Conservation (phyloP, 35 echinoderm and acorn worm genomes). For the Heliocidaris erythrogramma region DNA sequence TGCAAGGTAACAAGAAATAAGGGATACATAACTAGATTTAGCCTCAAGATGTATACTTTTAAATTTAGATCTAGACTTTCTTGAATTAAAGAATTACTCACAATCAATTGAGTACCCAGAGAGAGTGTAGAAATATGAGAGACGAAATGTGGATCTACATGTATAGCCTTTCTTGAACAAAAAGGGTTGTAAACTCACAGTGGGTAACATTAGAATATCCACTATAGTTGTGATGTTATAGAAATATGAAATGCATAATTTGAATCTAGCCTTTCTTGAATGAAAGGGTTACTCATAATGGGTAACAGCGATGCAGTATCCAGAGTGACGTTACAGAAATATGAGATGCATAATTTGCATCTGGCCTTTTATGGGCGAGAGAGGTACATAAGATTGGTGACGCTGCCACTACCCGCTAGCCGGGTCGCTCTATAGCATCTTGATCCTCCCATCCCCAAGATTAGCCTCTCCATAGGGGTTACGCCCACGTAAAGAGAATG, state of each 20-base stretch:
- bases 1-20: background rate
- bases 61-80: too few relatives aligned
- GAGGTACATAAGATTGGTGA: background rate
- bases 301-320: background rate
- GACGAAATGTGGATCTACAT: too few relatives aligned
- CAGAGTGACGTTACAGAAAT: background rate
- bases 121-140: too few relatives aligned
- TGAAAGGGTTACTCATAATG: background rate
- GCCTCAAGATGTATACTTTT: too few relatives aligned
- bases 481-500: background rate
- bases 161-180: too few relatives aligned
- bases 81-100: too few relatives aligned
- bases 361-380: background rate
- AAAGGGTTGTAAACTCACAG: too few relatives aligned
- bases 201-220: too few relatives aligned
- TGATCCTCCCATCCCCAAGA: background rate
- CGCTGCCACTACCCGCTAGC: background rate
- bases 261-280: background rate
- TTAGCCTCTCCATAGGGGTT: background rate
- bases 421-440: background rate
- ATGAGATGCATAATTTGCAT: background rate
- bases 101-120: too few relatives aligned
- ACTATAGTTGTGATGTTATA: background rate
- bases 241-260: background rate
- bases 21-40: too few relatives aligned